phyloP scores from a whole-genome alignment of 2,113 vertebrate species.

The Gymnarchus niloticus region DNA sequence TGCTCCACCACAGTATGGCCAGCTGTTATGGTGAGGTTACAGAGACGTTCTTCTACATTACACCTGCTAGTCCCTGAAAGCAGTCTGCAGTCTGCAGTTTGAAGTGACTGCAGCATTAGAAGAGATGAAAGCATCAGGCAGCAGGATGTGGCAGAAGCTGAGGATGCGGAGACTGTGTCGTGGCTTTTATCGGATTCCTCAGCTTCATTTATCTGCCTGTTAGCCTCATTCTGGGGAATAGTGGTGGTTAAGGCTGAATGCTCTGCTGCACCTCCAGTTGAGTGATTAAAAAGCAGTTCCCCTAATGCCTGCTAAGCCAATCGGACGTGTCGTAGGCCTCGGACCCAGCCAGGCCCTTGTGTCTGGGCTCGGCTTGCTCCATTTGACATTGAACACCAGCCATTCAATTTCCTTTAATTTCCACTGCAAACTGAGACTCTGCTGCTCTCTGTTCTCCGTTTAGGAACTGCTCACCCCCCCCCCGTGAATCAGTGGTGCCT shows the following conservation, averaged over 20 bases:
- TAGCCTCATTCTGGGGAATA: constrained; percentile 4
- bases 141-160: constrained; percentile 5
- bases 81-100: too few relatives aligned
- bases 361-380: constrained; percentile 40
- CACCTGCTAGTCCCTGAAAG: too few relatives aligned
- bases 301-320: constrained; percentile 40
- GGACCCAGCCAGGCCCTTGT: background rate
- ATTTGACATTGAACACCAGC: constrained; percentile 27
- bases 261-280: constrained; percentile 38
- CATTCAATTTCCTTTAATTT: constrained; percentile 44
- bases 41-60: too few relatives aligned
- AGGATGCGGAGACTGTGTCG: constrained; percentile 13
- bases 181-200: constrained; percentile 33
- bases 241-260: constrained; percentile 31
- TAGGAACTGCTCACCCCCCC: constrained; percentile 12
- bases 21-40: too few relatives aligned
- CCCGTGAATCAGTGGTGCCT: background rate
- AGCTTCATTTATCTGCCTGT: constrained; percentile 33
- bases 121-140: background rate
- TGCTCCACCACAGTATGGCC: too few relatives aligned
- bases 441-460: constrained; percentile 38
- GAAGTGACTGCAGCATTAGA: too few relatives aligned
- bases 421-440: constrained; percentile 26
- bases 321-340: too few relatives aligned
- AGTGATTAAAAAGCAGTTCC: constrained; percentile 43